phyloP scores from a whole-genome alignment of 2,113 vertebrate genomes.

The Brachyistius frenatus region DNA sequence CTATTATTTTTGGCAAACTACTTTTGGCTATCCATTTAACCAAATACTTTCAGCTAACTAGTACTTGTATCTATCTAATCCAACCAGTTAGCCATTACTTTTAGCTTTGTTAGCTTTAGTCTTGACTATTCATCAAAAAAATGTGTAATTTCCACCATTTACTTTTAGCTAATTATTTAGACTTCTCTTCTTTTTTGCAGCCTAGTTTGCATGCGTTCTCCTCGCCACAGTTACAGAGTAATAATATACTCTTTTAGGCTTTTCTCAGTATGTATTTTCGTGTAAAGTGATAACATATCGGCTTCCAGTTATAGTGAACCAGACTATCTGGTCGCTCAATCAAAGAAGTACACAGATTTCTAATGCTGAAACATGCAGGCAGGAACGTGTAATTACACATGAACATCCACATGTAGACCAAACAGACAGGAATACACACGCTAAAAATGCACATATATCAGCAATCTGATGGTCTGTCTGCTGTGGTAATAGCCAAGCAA shows the following conservation, averaged over 20 bases:
- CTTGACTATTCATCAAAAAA: too few relatives aligned
- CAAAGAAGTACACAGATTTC: conserved; percentile 12
- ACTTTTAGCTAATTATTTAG: too few relatives aligned
- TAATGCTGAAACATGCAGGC: conserved; percentile 29
- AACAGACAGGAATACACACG: conserved; percentile 6
- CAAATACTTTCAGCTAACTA: too few relatives aligned
- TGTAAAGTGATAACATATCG: conserved; percentile 1
- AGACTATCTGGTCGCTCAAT: conserved; percentile 8
- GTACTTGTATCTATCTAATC: too few relatives aligned
- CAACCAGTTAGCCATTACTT: too few relatives aligned
- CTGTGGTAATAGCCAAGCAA: conserved; percentile 56
- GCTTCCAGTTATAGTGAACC: background rate
- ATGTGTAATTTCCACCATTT: too few relatives aligned
- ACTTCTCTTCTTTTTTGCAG: too few relatives aligned
- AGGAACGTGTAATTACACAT: conserved; percentile 2
- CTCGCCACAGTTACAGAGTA: background rate
- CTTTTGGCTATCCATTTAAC: too few relatives aligned
- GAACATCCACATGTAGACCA: background rate
- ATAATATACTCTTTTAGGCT: background rate
- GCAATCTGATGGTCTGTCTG: conserved; percentile 76
- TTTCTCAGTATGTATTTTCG: background rate
- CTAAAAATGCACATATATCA: conserved; percentile 15
- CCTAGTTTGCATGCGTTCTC: too few relatives aligned
- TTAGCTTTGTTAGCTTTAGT: too few relatives aligned
- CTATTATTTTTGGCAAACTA: too few relatives aligned